A percentile compares a stretch with the other conserved stretches of the same genome.
phyloP scores from a whole-genome alignment of 2,888 invertebrate genomes.

The Aphidius colemani region DNA sequence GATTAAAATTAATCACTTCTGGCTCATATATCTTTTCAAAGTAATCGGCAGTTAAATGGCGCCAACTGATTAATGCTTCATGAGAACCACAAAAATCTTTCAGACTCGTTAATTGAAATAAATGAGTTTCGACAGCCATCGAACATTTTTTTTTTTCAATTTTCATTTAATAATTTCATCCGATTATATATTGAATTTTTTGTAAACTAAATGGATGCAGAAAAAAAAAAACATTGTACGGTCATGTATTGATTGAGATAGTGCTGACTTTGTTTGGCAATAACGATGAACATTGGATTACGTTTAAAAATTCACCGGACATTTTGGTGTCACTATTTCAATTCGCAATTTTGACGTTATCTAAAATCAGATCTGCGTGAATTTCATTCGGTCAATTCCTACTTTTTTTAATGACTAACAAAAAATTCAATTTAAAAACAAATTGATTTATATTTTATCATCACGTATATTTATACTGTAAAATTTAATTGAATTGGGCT shows the following conservation, averaged over 20 bases:
- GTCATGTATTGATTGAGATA: neutral
- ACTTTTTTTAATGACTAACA: no score
- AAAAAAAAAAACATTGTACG: neutral
- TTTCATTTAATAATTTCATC: neutral
- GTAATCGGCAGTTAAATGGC: constrained; percentile 39
- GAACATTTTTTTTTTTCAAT: no score
- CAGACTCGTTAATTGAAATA: no score
- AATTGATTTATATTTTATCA: no score
- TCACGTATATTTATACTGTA: no score
- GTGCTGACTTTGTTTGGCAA: constrained; percentile 8
- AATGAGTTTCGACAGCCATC: no score
- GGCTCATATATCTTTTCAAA: constrained; percentile 36
- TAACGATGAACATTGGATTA: constrained; percentile 1
- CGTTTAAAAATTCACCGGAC: neutral
- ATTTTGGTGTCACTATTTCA: constrained; percentile 9
- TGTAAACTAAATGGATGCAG: neutral
- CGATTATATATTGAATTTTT: neutral
- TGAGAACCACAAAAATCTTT: constrained; percentile 33
- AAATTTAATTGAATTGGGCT: no score
- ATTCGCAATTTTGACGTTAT: constrained; percentile 7
- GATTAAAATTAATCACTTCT: constrained; percentile 44
- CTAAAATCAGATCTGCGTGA: neutral
- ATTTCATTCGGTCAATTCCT: no score
- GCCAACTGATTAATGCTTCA: constrained; percentile 39
- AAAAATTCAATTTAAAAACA: no score